Percentiles rank a stretch among this genome's conserved stretches.
Conservation (phyloP, 2,113 vertebrate species). For the Muscicapa adusta region DNA sequence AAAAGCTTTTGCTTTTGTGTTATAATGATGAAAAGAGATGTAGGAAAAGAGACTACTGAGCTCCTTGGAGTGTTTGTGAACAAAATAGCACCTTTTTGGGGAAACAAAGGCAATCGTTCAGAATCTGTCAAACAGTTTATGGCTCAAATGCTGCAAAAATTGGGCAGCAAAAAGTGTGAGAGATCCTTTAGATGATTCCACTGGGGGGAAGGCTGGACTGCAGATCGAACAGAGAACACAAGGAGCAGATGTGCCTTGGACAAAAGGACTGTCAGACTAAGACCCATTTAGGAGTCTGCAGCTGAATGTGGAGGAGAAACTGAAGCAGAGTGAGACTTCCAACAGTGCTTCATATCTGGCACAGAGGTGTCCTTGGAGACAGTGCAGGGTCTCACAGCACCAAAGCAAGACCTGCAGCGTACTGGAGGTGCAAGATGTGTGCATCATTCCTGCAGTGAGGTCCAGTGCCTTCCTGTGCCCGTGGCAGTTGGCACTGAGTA, state of each 20-base stretch:
- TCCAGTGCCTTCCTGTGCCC: neutral
- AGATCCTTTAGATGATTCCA: slow-evolving; percentile 7
- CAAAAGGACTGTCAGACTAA: slow-evolving; percentile 2
- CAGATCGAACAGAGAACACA: neutral
- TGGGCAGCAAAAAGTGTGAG: neutral
- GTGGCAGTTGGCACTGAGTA: rapidly evolving
- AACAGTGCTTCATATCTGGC: neutral
- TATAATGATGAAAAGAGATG: slow-evolving; percentile 37
- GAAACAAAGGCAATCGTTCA: slow-evolving; percentile 18
- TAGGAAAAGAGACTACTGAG: slow-evolving; percentile 13
- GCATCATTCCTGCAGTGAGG: neutral
- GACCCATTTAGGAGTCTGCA: neutral
- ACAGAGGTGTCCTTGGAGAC: neutral
- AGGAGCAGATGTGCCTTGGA: slow-evolving; percentile 9
- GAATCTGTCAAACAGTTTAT: slow-evolving; percentile 29
- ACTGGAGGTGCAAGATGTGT: neutral
- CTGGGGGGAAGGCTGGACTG: neutral
- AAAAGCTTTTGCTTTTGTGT: slow-evolving; percentile 28
- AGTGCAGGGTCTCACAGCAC: rapidly evolving
- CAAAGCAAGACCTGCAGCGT: rapidly evolving
- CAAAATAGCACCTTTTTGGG: slow-evolving; percentile 46
- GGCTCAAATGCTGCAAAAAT: neutral
- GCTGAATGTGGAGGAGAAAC: neutral
- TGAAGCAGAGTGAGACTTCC: neutral
- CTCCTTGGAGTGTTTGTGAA: slow-evolving; percentile 48